phyloP scores from a whole-genome alignment of 2,113 vertebrate genomes.

The Prunella himalayana region DNA sequence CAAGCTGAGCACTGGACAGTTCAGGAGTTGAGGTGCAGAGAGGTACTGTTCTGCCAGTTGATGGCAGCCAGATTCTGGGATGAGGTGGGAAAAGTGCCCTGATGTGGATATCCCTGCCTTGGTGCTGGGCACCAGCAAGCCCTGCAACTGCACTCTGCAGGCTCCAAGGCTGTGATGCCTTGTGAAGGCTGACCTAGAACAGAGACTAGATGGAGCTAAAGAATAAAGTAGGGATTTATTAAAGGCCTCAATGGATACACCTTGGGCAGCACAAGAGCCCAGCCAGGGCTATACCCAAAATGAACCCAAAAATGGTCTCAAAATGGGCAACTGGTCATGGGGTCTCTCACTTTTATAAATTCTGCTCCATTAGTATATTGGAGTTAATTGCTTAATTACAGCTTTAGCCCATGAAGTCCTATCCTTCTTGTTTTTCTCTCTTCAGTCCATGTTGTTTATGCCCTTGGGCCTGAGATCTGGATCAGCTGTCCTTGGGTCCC shows the following conservation, averaged over 20 bases:
- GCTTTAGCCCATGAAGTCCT: not conserved
- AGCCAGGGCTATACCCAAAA: not conserved
- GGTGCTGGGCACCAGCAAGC: not conserved
- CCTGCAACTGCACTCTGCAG: not conserved
- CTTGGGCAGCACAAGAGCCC: not conserved
- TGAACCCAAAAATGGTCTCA: not conserved
- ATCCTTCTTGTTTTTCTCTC: not conserved
- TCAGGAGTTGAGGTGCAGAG: not conserved
- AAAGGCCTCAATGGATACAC: not conserved
- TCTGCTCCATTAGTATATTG: not conserved
- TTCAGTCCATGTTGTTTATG: not conserved
- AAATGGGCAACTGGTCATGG: not conserved
- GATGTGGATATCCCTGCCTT: not conserved
- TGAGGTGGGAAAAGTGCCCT: not conserved
- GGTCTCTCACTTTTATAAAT: not conserved
- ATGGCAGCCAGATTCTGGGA: not conserved
- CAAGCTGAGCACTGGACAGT: accelerated
- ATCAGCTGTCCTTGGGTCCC: not conserved
- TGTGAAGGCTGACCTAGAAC: not conserved
- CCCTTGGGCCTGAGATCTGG: not conserved
- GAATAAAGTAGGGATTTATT: not conserved
- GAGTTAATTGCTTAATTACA: not conserved
- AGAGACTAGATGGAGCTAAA: not conserved
- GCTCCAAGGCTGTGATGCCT: not conserved
- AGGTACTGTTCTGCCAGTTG: not conserved